Conservation (phyloP, 2,888 invertebrate genomes). For the Agonopterix heracliana region DNA sequence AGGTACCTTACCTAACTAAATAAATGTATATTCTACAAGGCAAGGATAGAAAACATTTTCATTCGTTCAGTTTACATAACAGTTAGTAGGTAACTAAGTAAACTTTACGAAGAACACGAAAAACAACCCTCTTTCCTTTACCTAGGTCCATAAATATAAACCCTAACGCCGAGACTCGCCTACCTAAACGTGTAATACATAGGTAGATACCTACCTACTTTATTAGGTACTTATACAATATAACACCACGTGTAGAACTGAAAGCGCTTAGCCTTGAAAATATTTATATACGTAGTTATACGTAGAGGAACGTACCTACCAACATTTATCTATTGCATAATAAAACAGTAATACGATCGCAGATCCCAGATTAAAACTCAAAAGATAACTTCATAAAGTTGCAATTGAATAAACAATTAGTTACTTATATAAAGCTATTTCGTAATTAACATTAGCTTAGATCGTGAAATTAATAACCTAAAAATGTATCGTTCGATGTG, state of each 20-base stretch:
- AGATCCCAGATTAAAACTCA: background rate
- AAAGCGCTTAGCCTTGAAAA: constrained; percentile 14
- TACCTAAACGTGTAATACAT: no score
- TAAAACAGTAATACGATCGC: background rate
- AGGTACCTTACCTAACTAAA: no score
- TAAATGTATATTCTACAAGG: no score
- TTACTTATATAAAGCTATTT: background rate
- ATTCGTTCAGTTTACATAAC: no score
- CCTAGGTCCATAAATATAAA: no score
- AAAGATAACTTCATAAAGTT: background rate
- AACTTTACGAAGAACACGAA: no score
- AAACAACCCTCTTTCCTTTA: no score
- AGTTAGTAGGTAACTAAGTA: no score
- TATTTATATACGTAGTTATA: constrained; percentile 2
- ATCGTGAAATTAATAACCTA: no score
- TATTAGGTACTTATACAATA: background rate
- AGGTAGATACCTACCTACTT: background rate
- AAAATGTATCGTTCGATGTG: background rate
- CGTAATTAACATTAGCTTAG: background rate
- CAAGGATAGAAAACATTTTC: no score
- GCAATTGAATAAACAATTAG: background rate
- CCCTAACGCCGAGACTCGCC: no score
- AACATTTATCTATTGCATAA: background rate
- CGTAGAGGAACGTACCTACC: background rate
- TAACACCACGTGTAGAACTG: constrained; percentile 9